A percentile compares a stretch with the other conserved stretches of the same genome.
Evolutionary conservation across 2,888 invertebrate genomes (phyloP).

Genomic region (Gerris lacustris): DNA sequence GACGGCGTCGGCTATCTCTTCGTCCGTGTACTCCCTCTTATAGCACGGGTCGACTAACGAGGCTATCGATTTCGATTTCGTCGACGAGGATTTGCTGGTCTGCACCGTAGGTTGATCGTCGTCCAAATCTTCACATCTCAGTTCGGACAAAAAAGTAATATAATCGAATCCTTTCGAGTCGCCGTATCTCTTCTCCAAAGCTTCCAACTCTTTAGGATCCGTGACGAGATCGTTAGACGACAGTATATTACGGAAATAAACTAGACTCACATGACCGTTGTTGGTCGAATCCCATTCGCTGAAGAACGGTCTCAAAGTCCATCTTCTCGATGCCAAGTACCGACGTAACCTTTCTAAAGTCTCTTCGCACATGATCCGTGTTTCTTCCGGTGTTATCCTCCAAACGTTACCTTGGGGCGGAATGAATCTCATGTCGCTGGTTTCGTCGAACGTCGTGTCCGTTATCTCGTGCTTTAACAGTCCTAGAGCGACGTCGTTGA

Average conservation of each 20-base stretch:
- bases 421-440: neutral
- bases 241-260: neutral
- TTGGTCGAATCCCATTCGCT: conserved; percentile 5
- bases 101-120: neutral
- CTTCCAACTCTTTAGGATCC: conserved; percentile 4
- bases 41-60: neutral
- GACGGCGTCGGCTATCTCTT: neutral
- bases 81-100: neutral
- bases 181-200: neutral
- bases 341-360: neutral
- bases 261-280: neutral
- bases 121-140: neutral
- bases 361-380: neutral
- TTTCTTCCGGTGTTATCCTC: neutral
- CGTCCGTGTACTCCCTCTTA: neutral
- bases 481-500: neutral
- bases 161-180: neutral
- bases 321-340: neutral
- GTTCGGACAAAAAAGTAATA: neutral
- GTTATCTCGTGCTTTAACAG: neutral
- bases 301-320: neutral
- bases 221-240: neutral
- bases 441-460: neutral
- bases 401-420: neutral
- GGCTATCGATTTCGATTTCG: neutral